These are phyloP conservation scores for Meghimatium bilineatum DNA, from an alignment of 2,888 invertebrate species.

Conservation along the genomic window DNA sequence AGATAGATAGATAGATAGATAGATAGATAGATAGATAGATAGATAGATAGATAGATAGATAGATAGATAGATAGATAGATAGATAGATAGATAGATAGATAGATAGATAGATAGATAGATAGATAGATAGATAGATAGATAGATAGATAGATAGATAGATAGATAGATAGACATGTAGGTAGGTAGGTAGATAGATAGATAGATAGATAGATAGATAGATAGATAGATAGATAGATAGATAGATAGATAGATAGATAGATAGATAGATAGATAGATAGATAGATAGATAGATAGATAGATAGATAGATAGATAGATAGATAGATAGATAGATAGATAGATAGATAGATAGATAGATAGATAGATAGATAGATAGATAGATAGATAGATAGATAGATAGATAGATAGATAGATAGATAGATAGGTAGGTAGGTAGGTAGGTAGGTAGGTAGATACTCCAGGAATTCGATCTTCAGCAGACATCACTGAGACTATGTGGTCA, in stretches of 20 bases:
- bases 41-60: neutral
- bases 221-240: slow-evolving; percentile 18
- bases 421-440: too few species aligned
- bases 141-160: neutral
- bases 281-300: slow-evolving; percentile 8
- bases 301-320: slow-evolving; percentile 8
- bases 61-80: neutral
- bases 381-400: too few species aligned
- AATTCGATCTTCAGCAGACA: too few species aligned
- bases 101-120: neutral
- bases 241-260: slow-evolving; percentile 8
- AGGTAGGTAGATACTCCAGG: neutral
- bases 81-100: neutral
- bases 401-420: too few species aligned
- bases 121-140: slow-evolving; percentile 1
- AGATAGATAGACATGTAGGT: too few species aligned
- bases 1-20: neutral
- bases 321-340: neutral
- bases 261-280: slow-evolving; percentile 8
- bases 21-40: neutral
- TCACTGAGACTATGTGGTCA: too few species aligned
- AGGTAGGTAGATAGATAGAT: too few species aligned
- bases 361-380: too few species aligned
- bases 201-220: slow-evolving; percentile 18
- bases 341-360: too few species aligned